Evolutionary conservation across 1,140 invertebrate genomes (phyloP), one percentile per base, ranked within the genome.

Genomic region (Radopholus similis): DNA sequence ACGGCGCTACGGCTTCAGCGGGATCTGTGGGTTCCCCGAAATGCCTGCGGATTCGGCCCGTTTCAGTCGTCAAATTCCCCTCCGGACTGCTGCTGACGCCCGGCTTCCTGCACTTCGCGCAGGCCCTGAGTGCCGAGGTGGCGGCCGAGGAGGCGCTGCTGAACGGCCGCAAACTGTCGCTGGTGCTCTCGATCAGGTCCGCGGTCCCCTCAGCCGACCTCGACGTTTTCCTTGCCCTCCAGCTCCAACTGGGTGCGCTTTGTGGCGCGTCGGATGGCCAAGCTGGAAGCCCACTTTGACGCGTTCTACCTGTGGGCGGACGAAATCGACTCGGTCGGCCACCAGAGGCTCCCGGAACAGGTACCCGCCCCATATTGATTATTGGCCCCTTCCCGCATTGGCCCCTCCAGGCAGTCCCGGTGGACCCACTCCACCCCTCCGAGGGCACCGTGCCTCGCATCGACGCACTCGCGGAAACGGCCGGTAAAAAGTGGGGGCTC

Each of bases 221-320:
- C 30, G n/a, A 9, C 6, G 18, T 49, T 11, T 60, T 38, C 23
- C 44, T 62, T 13, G 4, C 38, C 18, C 38, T 23, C 30, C 8
- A 62, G 59, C 47, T 51, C 59, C 4, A 35, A 47, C 32, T 66
- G 64, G 64, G 40, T 34, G 23, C 37, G 28, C 15, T 47, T 32
- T 44, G 56, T 66, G 0, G 32, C 28, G 47, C 54, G 55, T 8
- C 38, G 23, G 34, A 59, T 63, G 54, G 40, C 38, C 38, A 66
- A 66, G 47, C 58, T 60, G 13, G 49, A 59, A 13, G n/a, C 51
- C 1, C 23, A 66, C 44, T 59, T 66, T 55, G 54, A 66, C 28
- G 38, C 28, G 13, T 59, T 66, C 44, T 66, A 66, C 47, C 30
- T 66, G 13, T 66, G 56, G 56, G 38, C 38, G 15, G 64, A 66